Base-by-base conservation (phyloP, 2,888 invertebrate genomes). In the Dolichopus griseipennis region DNA sequence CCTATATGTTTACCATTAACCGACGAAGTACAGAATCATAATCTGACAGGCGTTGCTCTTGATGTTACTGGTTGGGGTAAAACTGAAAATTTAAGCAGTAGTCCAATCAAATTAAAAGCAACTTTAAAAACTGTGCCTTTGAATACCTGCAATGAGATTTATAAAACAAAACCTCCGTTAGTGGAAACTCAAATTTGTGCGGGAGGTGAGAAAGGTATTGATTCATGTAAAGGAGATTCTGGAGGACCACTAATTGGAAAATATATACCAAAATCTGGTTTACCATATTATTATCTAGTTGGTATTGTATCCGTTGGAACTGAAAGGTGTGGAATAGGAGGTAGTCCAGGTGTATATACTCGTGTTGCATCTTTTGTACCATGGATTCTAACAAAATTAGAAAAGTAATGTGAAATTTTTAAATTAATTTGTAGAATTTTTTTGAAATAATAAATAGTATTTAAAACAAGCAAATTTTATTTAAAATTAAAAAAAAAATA, bases 251-350 rank as follows among this genome's bases (percentile, higher is more conserved):
- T 88, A 3, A 86, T 87, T 82, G 76, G 76, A 0, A 75, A 79
- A 4, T 78, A 76, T 66, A 74, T 70, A 2, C 68, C 69, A n/a
- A 71, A 66, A 21, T 74, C 77, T n/a, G 74, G 73, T 22, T 70
- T 72, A 8, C 74, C 78, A 65, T 9, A 80, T 64, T 86, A 84
- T 83, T 83, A 81, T 65, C 78, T 83, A 1, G 80, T 84, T 12
- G 88, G 88, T 0, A 79, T 88, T 18, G 88, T 88, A 0, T 88
- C 88, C 0, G 87, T 85, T 73, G 88, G 88, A 6, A 87, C 87
- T 1, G 27, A 27, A 4, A 83, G 84, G 0, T 88, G 88, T 72
- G 88, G 87, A 0, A 81, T 83, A 75, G 78, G 78, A 52, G 84
- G 83, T 6, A 87, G 78, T 78, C 88, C 88, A 0, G 88, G 86